Percentiles rank a stretch among this genome's conserved stretches.
Conservation (phyloP, 2,113 vertebrate genomes). For the Bungarus multicinctus region DNA sequence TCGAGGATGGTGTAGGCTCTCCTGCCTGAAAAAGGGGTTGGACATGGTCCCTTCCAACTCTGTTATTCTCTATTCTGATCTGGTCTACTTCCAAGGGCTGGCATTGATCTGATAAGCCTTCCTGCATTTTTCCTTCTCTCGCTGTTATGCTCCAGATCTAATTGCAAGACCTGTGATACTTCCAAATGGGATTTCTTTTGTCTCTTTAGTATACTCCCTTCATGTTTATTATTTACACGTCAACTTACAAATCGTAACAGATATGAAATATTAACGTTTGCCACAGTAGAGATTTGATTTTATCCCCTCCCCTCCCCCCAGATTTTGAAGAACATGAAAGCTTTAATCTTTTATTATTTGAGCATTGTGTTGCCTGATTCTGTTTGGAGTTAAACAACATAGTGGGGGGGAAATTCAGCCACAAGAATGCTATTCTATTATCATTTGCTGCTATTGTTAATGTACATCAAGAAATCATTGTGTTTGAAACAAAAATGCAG, state of each 20-base stretch:
- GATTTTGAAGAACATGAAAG: background rate
- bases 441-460: background rate
- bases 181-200: background rate
- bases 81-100: background rate
- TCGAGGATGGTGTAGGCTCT: too few species aligned
- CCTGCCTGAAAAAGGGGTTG: background rate
- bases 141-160: background rate
- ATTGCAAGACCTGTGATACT: background rate
- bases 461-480: background rate
- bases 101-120: background rate
- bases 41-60: background rate
- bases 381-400: background rate
- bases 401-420: background rate
- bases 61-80: background rate
- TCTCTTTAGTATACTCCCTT: background rate
- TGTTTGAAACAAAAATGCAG: background rate
- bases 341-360: background rate
- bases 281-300: background rate
- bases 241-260: background rate
- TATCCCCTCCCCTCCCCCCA: background rate
- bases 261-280: background rate
- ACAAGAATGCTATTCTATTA: too few species aligned
- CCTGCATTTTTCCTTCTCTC: background rate
- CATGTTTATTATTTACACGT: background rate
- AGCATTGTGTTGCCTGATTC: background rate